Conservation (phyloP, 2,888 invertebrate species). For the Hedychridium roseum region DNA sequence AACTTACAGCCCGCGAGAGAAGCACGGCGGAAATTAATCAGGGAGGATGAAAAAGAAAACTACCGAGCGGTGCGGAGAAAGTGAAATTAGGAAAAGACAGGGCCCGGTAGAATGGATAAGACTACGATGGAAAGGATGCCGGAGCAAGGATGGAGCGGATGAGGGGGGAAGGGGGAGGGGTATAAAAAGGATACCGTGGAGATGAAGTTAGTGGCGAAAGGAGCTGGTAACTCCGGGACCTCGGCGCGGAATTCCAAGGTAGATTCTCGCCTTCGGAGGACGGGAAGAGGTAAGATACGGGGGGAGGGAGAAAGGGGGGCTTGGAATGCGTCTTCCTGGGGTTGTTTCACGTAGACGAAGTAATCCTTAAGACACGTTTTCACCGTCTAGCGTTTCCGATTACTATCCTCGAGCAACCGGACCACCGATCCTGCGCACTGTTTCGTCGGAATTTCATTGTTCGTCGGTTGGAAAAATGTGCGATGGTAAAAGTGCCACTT, state of each 20-base stretch:
- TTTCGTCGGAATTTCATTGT: too few relatives aligned
- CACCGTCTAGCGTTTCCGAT: constrained; percentile 36
- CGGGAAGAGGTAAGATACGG: too few relatives aligned
- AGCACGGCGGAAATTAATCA: too few relatives aligned
- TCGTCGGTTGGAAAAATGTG: constrained; percentile 1
- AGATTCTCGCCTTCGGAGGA: constrained; percentile 25
- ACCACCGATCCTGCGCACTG: too few relatives aligned
- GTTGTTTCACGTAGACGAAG: constrained; percentile 25
- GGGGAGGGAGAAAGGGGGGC: constrained; percentile 31
- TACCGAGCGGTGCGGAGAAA: constrained; percentile 12
- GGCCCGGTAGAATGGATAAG: too few relatives aligned
- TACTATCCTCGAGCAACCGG: too few relatives aligned
- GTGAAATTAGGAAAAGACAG: constrained; percentile 18
- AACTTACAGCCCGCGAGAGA: too few relatives aligned
- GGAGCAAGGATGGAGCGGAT: constrained; percentile 29
- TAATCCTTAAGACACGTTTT: constrained; percentile 45
- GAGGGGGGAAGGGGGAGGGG: constrained; percentile 27
- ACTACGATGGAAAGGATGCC: constrained; percentile 17
- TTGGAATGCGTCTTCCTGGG: constrained; percentile 28
- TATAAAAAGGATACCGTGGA: neutral
- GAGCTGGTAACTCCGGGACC: constrained; percentile 33
- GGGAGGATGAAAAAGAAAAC: neutral
- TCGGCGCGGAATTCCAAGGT: constrained; percentile 42
- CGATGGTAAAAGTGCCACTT: neutral
- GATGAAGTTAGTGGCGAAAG: constrained; percentile 13